Base-by-base conservation (phyloP, 2,888 invertebrate genomes). In the Hemistola chrysoprasaria region DNA sequence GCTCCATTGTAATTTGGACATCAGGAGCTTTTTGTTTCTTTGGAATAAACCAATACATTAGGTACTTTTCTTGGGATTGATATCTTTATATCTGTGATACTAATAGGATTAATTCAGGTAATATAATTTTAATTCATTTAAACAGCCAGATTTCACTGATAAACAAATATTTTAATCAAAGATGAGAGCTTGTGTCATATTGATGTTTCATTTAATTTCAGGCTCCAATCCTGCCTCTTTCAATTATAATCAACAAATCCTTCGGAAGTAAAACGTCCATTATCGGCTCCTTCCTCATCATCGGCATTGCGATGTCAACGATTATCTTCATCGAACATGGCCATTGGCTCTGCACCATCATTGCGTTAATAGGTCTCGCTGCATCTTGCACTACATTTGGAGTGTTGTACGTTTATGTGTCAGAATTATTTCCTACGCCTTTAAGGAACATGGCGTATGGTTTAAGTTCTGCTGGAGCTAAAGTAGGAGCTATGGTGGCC, bases 381-480 rank as follows among this genome's bases (percentile, higher is more conserved):
- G 56, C 67, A 0, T 49, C 58, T 1, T 63, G 54, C 9, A 59
- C 61, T 0, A 57, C 57, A 0, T 78, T 70, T 31, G 53, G 55
- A 1, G 44, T 74, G 1, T 8, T 68, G 2, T 73, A 69, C 21
- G 59, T 78, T 1, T 74, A 66, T 33, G 62, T 63, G 3, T 69
- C 71, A 0, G 78, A 79, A 50, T 47, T 78, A n/a, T 79, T 67
- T 42, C 78, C 79, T 11, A 78, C 78, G 7, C 62, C 71, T 23
- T 41, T 78, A 22, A 63, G 78, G 9, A 75, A 66, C 22, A 78
- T 78, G 77, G 71, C 67, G 0, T 70, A 60, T 20, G 76, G 78
- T 1, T 43, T 77, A 0, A 55, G 59, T 3, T 62, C 65, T 3
- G 63, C 58, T 36, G 78, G 73, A 9, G 56, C 67, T 1, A 77